Percentiles rank a stretch among this genome's conserved stretches.
phyloP scores from a whole-genome alignment of 2,888 invertebrate species.

The Melieria crassipennis region DNA sequence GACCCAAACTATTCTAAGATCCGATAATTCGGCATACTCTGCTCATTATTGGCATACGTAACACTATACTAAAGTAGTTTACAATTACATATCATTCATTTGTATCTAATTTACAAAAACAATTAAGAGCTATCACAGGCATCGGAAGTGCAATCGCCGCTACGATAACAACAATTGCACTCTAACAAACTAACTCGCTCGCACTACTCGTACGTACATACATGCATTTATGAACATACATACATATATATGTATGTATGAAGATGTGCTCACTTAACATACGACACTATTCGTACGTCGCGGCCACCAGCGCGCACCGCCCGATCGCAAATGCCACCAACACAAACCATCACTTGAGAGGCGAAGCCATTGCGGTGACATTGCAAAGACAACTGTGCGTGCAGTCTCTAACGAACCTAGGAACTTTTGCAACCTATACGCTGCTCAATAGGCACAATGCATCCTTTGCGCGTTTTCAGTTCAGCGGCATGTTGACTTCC shows the following conservation, averaged over 20 bases:
- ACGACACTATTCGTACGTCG: too few species aligned
- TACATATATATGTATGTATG: background rate
- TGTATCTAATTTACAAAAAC: conserved; percentile 8
- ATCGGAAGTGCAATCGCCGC: conserved; percentile 33
- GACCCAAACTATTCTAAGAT: too few species aligned
- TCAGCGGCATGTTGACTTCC: conserved; percentile 81
- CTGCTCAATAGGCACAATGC: conserved; percentile 8
- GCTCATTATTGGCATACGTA: too few species aligned
- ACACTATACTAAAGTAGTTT: too few species aligned
- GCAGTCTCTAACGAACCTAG: conserved; percentile 22
- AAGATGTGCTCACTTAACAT: background rate
- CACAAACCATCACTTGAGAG: background rate
- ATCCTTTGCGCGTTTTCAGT: conserved; percentile 34
- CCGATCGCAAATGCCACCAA: background rate
- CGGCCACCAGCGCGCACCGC: background rate
- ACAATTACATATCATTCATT: too few species aligned
- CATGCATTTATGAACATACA: background rate
- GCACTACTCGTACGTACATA: background rate
- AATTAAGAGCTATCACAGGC: conserved; percentile 57
- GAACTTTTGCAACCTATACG: conserved; percentile 15
- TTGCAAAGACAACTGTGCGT: conserved; percentile 17
- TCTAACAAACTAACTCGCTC: background rate
- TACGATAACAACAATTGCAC: conserved; percentile 15
- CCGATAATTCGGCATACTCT: too few species aligned
- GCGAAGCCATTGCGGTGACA: background rate